These are phyloP conservation scores for Piaya cayana DNA, from an alignment of 2,113 vertebrate species.

Conservation along the genomic window DNA sequence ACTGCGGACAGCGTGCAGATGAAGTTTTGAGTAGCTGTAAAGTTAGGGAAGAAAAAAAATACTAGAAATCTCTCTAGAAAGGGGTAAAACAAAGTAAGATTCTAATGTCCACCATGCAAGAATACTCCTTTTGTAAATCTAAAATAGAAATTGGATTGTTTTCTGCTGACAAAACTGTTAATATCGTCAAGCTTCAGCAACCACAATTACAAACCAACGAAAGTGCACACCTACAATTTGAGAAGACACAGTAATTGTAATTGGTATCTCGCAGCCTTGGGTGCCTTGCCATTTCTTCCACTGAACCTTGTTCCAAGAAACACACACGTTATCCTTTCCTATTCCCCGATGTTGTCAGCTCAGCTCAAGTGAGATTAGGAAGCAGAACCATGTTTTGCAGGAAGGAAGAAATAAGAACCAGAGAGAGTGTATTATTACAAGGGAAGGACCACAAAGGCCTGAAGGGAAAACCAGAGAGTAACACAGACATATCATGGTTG, in stretches of 20 bases:
- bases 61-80: neutral
- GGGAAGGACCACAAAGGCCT: neutral
- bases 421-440: neutral
- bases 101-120: neutral
- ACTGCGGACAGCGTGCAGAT: neutral
- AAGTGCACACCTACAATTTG: neutral
- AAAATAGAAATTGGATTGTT: neutral
- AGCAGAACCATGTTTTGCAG: neutral
- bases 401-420: neutral
- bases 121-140: neutral
- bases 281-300: no score
- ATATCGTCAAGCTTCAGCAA: neutral
- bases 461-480: neutral
- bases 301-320: neutral
- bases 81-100: neutral
- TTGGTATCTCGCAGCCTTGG: neutral
- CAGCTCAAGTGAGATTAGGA: neutral
- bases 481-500: neutral
- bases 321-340: fast-evolving
- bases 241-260: neutral
- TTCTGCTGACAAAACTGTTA: neutral
- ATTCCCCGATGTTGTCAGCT: neutral
- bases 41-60: neutral
- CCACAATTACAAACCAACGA: neutral
- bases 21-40: neutral